Base-by-base conservation (phyloP, 2,888 invertebrate species). In the Smittia aterrima region DNA sequence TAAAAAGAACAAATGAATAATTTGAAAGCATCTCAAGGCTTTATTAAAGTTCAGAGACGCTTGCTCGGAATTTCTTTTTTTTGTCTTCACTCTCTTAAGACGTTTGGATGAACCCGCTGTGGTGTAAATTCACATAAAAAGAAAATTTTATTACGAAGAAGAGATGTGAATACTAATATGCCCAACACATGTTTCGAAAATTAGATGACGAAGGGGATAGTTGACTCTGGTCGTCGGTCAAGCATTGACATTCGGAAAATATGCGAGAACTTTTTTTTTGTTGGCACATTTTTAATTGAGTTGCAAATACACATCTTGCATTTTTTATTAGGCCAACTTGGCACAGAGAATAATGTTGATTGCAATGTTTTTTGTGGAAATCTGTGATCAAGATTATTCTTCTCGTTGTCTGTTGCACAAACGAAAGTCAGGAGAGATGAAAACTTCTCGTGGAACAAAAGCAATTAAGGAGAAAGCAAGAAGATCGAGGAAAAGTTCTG, bases 261-360 rank as follows among this genome's bases (percentile, higher is more conserved):
- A n/a, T n/a, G n/a, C 32, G 32, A 32, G 32, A 3, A 32, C 3
- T 32, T 32, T 32, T 3, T 32, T 32, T 32, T 32, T 47, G 47
- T 47, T 47, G 47, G 18, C 58, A 18, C 20, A 22, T 18, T 58
- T 58, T 66, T 66, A 66, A 66, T 66, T 25, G 66, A 66, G 66
- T 66, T 66, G 27, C n/a, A 6, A 66, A 4, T 9, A 66, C 66
- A 27, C 20, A 11, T 24, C 66, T n/a, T 22, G 66, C 22, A 66
- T 66, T 24, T n/a, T 66, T 66, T 66, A 58, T 58, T 6, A 58
- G n/a, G 18, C 20, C 18, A 22, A 58, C 58, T 20, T 58, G 58
- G 58, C 58, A 11, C 47, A 7, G 47, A 47, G 47, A 16, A 47
- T 47, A n/a, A 47, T n/a, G 47, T 3, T n/a, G 47, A 32, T 32